Evolutionary conservation across 2,113 vertebrate species (phyloP), one percentile per base, ranked within the genome.

Genomic region (Malurus alboscapulatus): DNA sequence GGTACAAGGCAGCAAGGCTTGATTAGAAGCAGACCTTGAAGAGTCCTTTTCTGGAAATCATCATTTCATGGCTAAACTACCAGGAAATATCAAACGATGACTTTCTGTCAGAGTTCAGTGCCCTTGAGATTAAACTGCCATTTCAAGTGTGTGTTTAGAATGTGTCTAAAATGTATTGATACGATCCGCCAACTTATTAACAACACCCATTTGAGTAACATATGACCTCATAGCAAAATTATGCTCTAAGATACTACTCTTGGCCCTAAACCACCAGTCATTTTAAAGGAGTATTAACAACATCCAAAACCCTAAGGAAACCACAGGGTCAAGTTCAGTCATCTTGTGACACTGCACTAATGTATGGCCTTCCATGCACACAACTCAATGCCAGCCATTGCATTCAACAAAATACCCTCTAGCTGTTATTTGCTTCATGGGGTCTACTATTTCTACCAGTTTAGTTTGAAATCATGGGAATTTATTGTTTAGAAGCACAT

Each of bases 101-200:
- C 79, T 87, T 92, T 95, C 66, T 83, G 72, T 80, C 34, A 6
- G 69, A 94, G 73, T 92, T 86, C 79, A 91, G 80, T 55, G 87
- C 38, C 79, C 73, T 94, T 48, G 66, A 94, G 69, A 94, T 96
- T 85, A 92, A 76, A 73, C 65, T 82, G 81, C 75, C 74, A 87
- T 85, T 96, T 93, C 85, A 93, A 81, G 55, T 51, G 32, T 21
- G 75, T 18, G 30, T 89, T 96, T 86, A 96, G 90, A 93, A 93
- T 38, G 85, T 44, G 66, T 51, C 90, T 88, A 81, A 95, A 94
- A 93, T 22, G 34, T 48, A 91, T 80, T 40, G 72, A 84, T 80
- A 85, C 7, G 55, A 90, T 71, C 76, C 20, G 34, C 74, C 88
- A 91, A 58, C 67, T 40, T 57, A 61, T 36, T 48, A 90, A 88